Base-by-base conservation (phyloP, 2,797 vertebrate species). In the Karalla daura region DNA sequence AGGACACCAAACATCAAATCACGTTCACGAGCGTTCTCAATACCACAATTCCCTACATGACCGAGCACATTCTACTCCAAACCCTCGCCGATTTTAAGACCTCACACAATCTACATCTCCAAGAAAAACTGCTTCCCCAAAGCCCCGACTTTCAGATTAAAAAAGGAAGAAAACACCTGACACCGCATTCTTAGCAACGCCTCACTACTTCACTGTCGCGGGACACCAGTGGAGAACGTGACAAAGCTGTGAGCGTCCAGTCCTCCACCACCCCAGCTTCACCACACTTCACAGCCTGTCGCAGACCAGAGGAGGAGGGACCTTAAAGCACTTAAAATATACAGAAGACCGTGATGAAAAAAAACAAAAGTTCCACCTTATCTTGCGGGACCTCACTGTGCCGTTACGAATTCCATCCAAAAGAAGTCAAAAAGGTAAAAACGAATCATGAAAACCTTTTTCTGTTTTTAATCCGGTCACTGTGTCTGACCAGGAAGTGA, bases 271-370 rank as follows among this genome's bases (percentile, higher is more conserved):
- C 17, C 18, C 52, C 24, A 41, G 13, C 27, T 80, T 50, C 74
- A 62, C 23, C 9, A 62, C 5, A 35, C 50, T 13, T 18, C 50
- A 39, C 73, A 45, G 58, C 76, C 76, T 46, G 63, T 28, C 25
- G 63, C 64, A 76, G 67, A 80, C 54, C 23, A 62, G 53, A 74
- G 43, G 45, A 63, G 51, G 40, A 78, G 59, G 46, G 59, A 65
- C 74, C 70, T 63, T 61, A 82, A 83, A 85, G 78, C 78, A 78
- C 77, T 74, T 74, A 59, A 74, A 78, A 70, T n/a, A 78, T 35
- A 73, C 63, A 80, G 18, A 70, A 67, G 27, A 70, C 46, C 32
- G 36, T 64, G 36, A 37, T 55, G 47, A 17, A 62, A 56, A 56
- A 70, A 60, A 47, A 17, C 59, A 56, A 56, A 70, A 60, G 30